A percentile compares a stretch with the other conserved stretches of the same genome.
phyloP scores from a whole-genome alignment of 2,888 invertebrate species.

The Anaspis maculata region DNA sequence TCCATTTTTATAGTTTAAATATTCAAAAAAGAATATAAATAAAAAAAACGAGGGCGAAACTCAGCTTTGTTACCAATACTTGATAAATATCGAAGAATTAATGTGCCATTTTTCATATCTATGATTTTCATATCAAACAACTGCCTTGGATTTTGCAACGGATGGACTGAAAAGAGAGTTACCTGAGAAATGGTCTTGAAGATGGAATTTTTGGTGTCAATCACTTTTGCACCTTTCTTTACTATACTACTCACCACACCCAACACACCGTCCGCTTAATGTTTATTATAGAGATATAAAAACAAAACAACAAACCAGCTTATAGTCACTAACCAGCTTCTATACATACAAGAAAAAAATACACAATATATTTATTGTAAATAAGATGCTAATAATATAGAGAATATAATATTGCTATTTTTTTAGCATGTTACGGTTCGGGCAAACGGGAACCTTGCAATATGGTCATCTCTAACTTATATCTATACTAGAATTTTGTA shows the following conservation, averaged over 20 bases:
- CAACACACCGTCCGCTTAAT: constrained; percentile 17
- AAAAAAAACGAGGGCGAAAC: too few relatives aligned
- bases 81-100: constrained; percentile 8
- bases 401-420: constrained; percentile 17
- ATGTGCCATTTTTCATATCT: constrained; percentile 20
- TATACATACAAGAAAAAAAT: too few relatives aligned
- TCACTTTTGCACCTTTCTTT: too few relatives aligned
- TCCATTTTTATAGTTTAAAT: too few relatives aligned
- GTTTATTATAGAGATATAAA: too few relatives aligned
- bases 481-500: constrained; percentile 14
- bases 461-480: constrained; percentile 19
- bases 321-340: too few relatives aligned
- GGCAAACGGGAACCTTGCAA: constrained; percentile 34
- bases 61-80: neutral
- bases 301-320: too few relatives aligned
- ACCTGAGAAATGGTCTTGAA: constrained; percentile 17
- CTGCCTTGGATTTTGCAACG: constrained; percentile 19
- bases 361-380: constrained; percentile 18
- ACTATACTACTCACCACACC: too few relatives aligned
- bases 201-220: too few relatives aligned
- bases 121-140: constrained; percentile 21
- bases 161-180: constrained; percentile 23
- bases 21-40: too few relatives aligned
- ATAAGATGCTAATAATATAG: constrained; percentile 14
- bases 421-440: constrained; percentile 27